Conservation (phyloP, 2,113 vertebrate genomes). For the Synchiropus splendidus region DNA sequence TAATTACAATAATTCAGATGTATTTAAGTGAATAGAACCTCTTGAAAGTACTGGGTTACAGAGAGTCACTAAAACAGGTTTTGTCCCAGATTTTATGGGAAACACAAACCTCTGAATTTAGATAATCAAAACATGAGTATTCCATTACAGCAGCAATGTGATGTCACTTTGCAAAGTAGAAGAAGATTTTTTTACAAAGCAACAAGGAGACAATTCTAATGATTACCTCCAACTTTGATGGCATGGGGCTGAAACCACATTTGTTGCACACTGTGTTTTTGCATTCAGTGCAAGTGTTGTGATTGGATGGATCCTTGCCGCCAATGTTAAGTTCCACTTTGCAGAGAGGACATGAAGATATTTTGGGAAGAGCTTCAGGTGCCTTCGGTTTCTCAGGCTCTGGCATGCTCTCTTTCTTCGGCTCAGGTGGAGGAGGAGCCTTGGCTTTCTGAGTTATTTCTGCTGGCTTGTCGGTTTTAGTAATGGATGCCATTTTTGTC, state of each 20-base stretch:
- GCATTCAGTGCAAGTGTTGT: conserved; percentile 83
- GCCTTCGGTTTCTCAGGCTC: conserved; percentile 27
- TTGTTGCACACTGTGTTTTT: conserved; percentile 81
- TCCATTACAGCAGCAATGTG: too few species aligned
- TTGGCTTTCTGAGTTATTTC: conserved; percentile 51
- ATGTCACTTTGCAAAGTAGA: too few species aligned
- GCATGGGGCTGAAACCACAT: conserved; percentile 91
- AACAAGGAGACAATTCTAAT: too few species aligned
- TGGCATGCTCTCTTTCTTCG: conserved; percentile 6
- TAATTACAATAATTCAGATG: background rate
- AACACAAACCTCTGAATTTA: too few species aligned
- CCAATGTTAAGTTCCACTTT: conserved; percentile 77
- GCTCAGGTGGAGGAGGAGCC: conserved; percentile 32
- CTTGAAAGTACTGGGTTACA: too few species aligned
- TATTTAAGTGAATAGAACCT: too few species aligned
- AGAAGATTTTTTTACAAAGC: too few species aligned
- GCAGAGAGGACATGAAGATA: conserved; percentile 77
- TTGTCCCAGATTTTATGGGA: too few species aligned
- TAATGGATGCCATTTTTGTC: conserved; percentile 23
- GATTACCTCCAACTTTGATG: conserved; percentile 68
- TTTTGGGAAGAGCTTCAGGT: conserved; percentile 22
- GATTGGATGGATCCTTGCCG: conserved; percentile 75
- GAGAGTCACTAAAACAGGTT: too few species aligned
- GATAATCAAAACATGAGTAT: too few species aligned
- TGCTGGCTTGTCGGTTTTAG: conserved; percentile 31